A percentile compares a stretch with the other conserved stretches of the same genome.
Conservation (phyloP, 2,888 invertebrate species). For the Noctua janthe region DNA sequence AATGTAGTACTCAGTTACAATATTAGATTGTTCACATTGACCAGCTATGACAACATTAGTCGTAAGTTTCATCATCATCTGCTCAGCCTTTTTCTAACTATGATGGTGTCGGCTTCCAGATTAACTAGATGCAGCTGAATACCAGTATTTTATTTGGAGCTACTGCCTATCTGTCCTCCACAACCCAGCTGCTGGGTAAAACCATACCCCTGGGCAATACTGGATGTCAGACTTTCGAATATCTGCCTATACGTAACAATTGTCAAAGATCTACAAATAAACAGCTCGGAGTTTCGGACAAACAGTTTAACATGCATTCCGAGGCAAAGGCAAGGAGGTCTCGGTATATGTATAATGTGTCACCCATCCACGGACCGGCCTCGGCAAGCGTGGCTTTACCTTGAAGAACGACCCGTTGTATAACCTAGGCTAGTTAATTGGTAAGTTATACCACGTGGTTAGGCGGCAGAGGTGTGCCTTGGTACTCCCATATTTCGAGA, state of each 20-base stretch:
- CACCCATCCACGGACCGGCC: neutral
- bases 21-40: constrained; percentile 53
- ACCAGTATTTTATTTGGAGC: neutral
- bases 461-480: neutral
- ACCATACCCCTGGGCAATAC: neutral
- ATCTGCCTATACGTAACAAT: neutral
- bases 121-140: neutral
- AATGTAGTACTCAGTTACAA: constrained; percentile 48
- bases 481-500: neutral
- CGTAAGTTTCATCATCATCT: constrained; percentile 28
- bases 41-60: constrained; percentile 39
- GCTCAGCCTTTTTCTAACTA: neutral
- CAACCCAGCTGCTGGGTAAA: neutral
- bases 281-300: neutral
- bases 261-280: neutral
- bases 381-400: neutral
- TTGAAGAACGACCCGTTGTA: neutral
- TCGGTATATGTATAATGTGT: neutral
- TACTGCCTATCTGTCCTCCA: neutral
- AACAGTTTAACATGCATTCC: neutral
- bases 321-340: neutral
- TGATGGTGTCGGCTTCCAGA: neutral
- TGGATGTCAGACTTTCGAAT: neutral
- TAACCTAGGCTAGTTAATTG: neutral
- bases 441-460: neutral